Percentiles rank a stretch among this genome's conserved stretches.
Evolutionary conservation across 2,888 invertebrate genomes (phyloP).

Genomic region (Idaea dimidiata): DNA sequence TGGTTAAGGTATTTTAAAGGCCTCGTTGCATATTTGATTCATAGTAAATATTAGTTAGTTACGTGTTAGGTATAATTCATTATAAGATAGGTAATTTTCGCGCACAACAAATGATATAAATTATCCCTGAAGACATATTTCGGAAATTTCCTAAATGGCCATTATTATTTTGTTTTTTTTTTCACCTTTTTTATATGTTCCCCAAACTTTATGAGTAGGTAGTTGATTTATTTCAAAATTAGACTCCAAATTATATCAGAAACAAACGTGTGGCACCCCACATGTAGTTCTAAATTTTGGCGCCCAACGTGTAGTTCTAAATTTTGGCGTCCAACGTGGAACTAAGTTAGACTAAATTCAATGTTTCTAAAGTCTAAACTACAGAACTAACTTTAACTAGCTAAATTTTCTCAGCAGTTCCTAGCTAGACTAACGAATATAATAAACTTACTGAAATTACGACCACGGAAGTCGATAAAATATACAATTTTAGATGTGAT

Average conservation of each 20-base stretch:
- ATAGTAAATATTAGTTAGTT: not conserved
- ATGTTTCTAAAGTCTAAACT: no score
- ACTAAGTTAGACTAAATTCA: not conserved
- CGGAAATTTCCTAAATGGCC: no score
- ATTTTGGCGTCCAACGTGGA: not conserved
- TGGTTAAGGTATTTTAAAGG: constrained; percentile 6
- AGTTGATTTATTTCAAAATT: no score
- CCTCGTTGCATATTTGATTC: not conserved
- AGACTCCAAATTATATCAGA: not conserved
- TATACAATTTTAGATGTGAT: not conserved
- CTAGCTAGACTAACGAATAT: no score
- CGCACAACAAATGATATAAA: no score
- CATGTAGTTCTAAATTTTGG: not conserved
- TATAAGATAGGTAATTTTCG: no score
- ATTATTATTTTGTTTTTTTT: no score
- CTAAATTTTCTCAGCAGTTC: not conserved
- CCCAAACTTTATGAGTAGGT: no score
- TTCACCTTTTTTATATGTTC: no score
- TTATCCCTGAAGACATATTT: no score
- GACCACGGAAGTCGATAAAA: not conserved
- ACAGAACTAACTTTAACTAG: not conserved
- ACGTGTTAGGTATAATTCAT: not conserved
- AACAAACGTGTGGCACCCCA: not conserved
- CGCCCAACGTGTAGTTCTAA: not conserved
- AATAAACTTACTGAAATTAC: not conserved